A percentile compares a stretch with the other conserved stretches of the same genome.
These are phyloP conservation scores for Acanthosepion pharaonis DNA, from an alignment of 2,888 invertebrate genomes.

Conservation along the genomic window DNA sequence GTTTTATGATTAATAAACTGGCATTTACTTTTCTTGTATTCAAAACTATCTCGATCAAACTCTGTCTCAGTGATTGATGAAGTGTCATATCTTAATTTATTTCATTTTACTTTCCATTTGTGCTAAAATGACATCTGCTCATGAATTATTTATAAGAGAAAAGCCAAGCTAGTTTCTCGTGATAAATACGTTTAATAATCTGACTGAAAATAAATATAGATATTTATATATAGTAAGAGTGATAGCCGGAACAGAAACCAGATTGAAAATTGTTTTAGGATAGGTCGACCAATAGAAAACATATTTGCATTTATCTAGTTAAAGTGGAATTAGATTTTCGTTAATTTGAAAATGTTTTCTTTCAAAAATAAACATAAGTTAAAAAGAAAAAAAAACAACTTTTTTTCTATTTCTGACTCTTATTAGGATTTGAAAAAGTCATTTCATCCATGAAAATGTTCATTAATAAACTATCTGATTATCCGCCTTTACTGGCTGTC, in stretches of 20 bases:
- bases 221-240: too few species aligned
- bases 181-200: too few species aligned
- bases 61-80: neutral
- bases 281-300: too few species aligned
- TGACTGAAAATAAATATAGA: too few species aligned
- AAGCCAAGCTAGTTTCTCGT: neutral
- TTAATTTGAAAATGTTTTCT: too few species aligned
- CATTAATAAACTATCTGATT: neutral
- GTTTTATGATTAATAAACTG: neutral
- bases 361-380: too few species aligned
- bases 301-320: too few species aligned
- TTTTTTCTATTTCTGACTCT: too few species aligned
- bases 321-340: too few species aligned
- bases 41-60: neutral
- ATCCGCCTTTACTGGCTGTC: neutral
- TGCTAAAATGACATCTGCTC: neutral
- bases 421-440: neutral
- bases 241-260: too few species aligned
- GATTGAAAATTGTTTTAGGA: too few species aligned
- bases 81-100: slow-evolving; percentile 15
- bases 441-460: neutral
- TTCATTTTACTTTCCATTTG: neutral
- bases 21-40: neutral
- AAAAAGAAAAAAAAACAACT: too few species aligned
- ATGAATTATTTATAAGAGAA: neutral